Evolutionary conservation across 2,888 invertebrate species (phyloP).

Genomic region (Leucophenga maculata): DNA sequence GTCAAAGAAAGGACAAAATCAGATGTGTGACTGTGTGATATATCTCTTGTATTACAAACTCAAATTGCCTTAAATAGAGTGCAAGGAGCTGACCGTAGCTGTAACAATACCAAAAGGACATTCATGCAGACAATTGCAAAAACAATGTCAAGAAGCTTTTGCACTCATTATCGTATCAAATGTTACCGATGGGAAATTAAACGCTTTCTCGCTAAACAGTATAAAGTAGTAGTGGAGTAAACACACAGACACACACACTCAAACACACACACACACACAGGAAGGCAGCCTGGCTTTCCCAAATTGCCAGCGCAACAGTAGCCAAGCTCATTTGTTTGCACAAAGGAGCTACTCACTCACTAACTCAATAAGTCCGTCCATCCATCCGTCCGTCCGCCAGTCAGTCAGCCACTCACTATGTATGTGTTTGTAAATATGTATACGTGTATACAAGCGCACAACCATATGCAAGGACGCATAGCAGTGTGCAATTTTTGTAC

Average conservation of each 20-base stretch:
- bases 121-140: background rate
- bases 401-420: background rate
- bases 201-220: slow-evolving; percentile 4
- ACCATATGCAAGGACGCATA: background rate
- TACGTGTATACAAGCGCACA: background rate
- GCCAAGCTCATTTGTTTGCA: background rate
- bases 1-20: too few relatives aligned
- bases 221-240: too few relatives aligned
- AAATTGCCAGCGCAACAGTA: too few relatives aligned
- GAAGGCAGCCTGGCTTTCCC: too few relatives aligned
- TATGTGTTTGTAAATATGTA: background rate
- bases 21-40: background rate
- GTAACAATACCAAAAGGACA: background rate
- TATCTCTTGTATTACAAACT: background rate
- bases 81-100: background rate
- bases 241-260: background rate
- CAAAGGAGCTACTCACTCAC: background rate
- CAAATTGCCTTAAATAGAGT: slow-evolving; percentile 3
- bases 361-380: too few relatives aligned
- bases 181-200: slow-evolving; percentile 18
- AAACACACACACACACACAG: background rate
- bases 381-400: too few relatives aligned
- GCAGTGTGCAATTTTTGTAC: slow-evolving; percentile 6
- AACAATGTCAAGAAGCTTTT: slow-evolving; percentile 6
- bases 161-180: slow-evolving; percentile 18